Evolutionary conservation across 2,113 vertebrate species (phyloP).

Genomic region (Ailuropoda melanoleuca): DNA sequence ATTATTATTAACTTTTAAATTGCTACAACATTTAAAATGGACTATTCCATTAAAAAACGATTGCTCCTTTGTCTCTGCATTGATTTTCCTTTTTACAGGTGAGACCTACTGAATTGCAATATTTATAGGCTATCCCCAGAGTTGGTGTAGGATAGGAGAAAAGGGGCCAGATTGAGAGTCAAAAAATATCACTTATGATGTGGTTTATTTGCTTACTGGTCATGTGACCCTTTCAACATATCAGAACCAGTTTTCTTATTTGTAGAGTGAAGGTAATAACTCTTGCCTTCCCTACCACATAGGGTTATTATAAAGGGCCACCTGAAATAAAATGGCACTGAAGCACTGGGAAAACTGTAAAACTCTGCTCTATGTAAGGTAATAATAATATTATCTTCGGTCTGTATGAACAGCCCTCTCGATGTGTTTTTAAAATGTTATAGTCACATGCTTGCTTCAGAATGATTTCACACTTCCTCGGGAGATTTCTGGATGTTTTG

Average conservation of each 20-base stretch:
- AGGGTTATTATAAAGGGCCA: not conserved
- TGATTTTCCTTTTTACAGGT: slow-evolving; percentile 8
- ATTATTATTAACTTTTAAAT: slow-evolving; percentile 1
- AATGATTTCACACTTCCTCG: not conserved
- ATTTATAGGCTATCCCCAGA: not conserved
- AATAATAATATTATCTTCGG: not conserved
- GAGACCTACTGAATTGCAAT: not conserved
- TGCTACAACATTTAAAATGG: not conserved
- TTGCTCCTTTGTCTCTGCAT: not conserved
- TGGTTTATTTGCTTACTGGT: not conserved
- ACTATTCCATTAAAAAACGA: not conserved
- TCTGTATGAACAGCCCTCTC: not conserved
- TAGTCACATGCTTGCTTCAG: not conserved
- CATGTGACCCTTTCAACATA: not conserved
- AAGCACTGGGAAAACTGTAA: not conserved
- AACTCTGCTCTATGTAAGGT: not conserved
- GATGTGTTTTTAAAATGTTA: not conserved
- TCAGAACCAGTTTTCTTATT: not conserved
- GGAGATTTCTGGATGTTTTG: not conserved
- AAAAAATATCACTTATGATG: not conserved
- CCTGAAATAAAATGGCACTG: not conserved
- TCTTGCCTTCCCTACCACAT: not conserved
- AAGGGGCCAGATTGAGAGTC: not conserved
- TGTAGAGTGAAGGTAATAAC: not conserved
- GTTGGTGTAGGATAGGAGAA: not conserved